Evolutionary conservation across 2,797 vertebrate genomes (phyloP).

Genomic region (Bufotes viridis): DNA sequence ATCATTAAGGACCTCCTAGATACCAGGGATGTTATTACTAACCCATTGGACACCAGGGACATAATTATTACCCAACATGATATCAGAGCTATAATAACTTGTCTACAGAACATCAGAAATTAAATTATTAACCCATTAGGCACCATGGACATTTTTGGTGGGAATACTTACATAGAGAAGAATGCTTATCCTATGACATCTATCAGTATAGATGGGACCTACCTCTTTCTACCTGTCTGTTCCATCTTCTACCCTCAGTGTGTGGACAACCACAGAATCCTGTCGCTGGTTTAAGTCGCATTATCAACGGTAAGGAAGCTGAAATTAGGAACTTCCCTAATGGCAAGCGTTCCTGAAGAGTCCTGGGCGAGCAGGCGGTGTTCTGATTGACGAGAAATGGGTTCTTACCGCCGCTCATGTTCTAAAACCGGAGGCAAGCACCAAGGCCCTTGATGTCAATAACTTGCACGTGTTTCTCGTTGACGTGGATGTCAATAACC

Average conservation of each 20-base stretch:
- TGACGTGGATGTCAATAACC: slow-evolving; percentile 58
- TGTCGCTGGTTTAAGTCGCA: slow-evolving; percentile 63
- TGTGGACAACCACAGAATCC: slow-evolving; percentile 74
- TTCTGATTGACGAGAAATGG: slow-evolving; percentile 76
- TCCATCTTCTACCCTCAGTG: slow-evolving; percentile 65
- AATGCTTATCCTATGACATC: too few species aligned
- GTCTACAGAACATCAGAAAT: neutral
- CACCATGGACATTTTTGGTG: neutral
- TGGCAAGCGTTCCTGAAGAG: slow-evolving; percentile 72
- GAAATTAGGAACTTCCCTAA: slow-evolving; percentile 73
- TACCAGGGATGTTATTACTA: neutral
- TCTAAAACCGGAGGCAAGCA: slow-evolving; percentile 66
- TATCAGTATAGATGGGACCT: neutral
- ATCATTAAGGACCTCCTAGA: neutral
- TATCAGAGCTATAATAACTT: neutral
- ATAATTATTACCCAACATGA: too few species aligned
- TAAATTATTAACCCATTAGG: neutral
- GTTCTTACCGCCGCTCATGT: slow-evolving; percentile 78
- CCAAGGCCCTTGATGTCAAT: neutral
- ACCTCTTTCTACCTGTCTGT: neutral
- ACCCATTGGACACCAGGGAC: too few species aligned
- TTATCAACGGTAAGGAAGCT: slow-evolving; percentile 69
- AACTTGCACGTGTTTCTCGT: slow-evolving; percentile 73
- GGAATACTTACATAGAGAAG: too few species aligned
- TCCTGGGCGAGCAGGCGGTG: slow-evolving; percentile 70